Conservation (phyloP, 1,140 invertebrate species). For the Phenacoccus solenopsis region DNA sequence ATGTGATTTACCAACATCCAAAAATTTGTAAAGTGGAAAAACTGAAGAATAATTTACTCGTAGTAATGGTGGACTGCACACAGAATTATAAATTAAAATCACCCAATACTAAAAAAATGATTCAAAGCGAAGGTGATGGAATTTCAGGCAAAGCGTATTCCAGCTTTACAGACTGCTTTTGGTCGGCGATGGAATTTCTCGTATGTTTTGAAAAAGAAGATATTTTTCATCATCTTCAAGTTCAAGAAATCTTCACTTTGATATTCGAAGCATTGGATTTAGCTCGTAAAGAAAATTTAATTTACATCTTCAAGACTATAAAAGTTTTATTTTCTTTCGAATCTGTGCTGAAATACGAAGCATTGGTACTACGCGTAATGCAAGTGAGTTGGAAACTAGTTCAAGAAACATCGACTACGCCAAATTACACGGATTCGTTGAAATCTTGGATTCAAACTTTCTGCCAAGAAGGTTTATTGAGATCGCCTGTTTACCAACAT, state of each 20-base stretch:
- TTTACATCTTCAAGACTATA: constrained; percentile 22
- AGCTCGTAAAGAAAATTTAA: constrained; percentile 24
- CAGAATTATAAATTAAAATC: neutral
- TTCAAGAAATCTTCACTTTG: constrained; percentile 19
- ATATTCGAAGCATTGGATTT: constrained; percentile 25
- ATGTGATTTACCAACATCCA: neutral
- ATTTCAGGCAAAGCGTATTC: neutral
- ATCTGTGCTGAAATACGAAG: neutral
- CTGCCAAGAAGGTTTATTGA: neutral
- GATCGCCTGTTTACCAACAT: neutral
- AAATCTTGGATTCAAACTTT: neutral
- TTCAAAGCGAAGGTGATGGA: neutral
- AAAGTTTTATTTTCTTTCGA: constrained; percentile 17
- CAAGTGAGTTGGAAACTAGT: neutral
- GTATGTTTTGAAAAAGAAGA: neutral
- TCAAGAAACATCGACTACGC: neutral
- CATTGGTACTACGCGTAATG: neutral
- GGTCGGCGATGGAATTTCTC: neutral
- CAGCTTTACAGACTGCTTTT: neutral
- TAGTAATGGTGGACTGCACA: neutral
- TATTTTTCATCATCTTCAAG: neutral
- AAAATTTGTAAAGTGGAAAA: neutral
- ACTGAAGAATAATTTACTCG: neutral
- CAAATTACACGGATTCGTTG: neutral
- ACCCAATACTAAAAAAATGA: neutral